These are phyloP conservation scores for Limnodromus scolopaceus DNA, from an alignment of 2,797 vertebrate species.

Conservation along the genomic window DNA sequence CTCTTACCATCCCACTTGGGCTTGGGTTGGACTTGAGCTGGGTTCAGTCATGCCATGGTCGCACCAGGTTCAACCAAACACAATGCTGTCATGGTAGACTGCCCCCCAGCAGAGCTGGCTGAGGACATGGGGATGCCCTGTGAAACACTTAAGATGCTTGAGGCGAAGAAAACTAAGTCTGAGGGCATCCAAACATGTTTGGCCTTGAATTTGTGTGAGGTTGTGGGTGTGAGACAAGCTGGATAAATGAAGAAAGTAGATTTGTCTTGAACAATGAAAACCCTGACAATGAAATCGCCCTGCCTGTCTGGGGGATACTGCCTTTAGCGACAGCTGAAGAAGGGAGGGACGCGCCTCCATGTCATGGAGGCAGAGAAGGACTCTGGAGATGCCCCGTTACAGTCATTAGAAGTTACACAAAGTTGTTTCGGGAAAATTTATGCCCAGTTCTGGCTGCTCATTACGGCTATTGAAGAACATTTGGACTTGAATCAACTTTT, in stretches of 20 bases:
- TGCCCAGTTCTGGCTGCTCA: background rate
- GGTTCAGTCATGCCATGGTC: background rate
- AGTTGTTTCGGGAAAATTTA: background rate
- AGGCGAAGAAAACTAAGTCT: background rate
- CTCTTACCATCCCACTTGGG: no score
- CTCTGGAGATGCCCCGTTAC: background rate
- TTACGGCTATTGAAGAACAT: background rate
- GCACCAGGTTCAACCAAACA: background rate
- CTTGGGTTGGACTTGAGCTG: background rate
- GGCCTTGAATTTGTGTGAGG: background rate
- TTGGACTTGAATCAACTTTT: background rate
- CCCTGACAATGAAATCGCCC: background rate
- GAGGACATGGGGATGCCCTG: background rate
- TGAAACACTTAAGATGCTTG: background rate
- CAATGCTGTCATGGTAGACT: rapidly evolving
- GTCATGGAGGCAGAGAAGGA: background rate
- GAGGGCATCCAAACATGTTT: background rate
- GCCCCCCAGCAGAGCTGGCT: background rate
- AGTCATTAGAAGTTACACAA: background rate
- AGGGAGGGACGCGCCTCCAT: background rate
- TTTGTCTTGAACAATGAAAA: background rate
- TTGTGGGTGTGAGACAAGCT: background rate
- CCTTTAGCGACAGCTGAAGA: background rate
- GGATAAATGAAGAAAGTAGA: background rate
- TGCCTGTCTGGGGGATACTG: background rate